phyloP scores from a whole-genome alignment of 92 coral and sea anemone species.

The Phenganax stokvisi region DNA sequence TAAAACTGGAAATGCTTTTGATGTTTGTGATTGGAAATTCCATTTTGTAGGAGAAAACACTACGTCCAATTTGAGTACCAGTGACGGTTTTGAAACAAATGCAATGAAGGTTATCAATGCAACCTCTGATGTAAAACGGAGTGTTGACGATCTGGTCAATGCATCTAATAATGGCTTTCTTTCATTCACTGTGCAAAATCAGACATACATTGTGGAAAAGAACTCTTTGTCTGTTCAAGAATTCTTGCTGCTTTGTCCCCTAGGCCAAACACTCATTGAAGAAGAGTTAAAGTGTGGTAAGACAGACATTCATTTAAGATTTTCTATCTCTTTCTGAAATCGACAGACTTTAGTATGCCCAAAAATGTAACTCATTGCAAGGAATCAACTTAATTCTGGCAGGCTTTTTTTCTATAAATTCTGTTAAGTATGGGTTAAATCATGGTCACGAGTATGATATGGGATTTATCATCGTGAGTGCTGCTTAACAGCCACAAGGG shows the following conservation, averaged over 20 bases:
- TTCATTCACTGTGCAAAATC: constrained; percentile 7
- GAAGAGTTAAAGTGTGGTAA: constrained; percentile 63
- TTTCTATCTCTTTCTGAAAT: too few relatives aligned
- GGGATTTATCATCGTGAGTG: too few relatives aligned
- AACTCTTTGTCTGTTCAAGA: constrained; percentile 39
- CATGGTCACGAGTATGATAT: too few relatives aligned
- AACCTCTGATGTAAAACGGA: constrained; percentile 37
- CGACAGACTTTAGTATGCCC: too few relatives aligned
- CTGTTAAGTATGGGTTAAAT: too few relatives aligned
- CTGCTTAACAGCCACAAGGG: too few relatives aligned
- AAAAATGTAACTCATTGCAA: too few relatives aligned
- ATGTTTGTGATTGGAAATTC: constrained; percentile 45
- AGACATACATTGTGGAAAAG: constrained; percentile 23
- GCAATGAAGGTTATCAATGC: constrained; percentile 53
- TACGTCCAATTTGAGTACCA: constrained; percentile 39
- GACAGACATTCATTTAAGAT: background rate
- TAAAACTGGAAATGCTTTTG: constrained; percentile 16
- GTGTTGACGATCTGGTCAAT: constrained; percentile 38
- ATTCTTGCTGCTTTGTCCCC: constrained; percentile 47
- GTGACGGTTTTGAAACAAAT: constrained; percentile 43
- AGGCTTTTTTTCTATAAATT: too few relatives aligned
- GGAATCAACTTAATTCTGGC: too few relatives aligned
- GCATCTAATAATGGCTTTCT: constrained; percentile 36
- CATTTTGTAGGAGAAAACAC: constrained; percentile 46
- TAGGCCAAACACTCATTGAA: constrained; percentile 38